Base-by-base conservation (phyloP, 2,888 invertebrate species). In the Notodonta ziczac region DNA sequence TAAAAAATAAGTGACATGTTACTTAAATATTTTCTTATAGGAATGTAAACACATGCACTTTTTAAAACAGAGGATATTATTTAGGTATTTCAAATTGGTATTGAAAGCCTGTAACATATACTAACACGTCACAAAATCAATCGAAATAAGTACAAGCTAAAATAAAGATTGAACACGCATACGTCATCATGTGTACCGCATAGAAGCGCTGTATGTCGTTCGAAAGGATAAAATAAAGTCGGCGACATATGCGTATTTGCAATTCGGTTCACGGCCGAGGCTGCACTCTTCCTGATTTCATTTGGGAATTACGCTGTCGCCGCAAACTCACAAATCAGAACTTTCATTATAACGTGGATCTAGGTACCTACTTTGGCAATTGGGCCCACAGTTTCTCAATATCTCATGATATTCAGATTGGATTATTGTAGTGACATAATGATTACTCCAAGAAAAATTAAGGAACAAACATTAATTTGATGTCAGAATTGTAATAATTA, bases 211-310 rank as follows among this genome's bases (percentile, higher is more conserved):
- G 52, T 56, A 61, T 62, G 62, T 60, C 52, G 56, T 60, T 42
- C 52, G 72, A 69, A 74, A 73, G 76, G 69, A 73, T 77, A 74
- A 84, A 83, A 88, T 91, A 90, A 89, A 90, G 83, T 85, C 80
- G 78, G 80, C 80, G 84, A 90, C 88, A 78, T 89, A 91, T 85
- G 88, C 87, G 88, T 89, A 90, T 88, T 91, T 90, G 89, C 87
- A 80, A 91, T 91, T 89, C 91, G 86, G 87, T 83, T 83, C 90
- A 88, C 90, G 89, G 78, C 67, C 74, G 73, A 71, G 75, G 77
- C 82, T 88, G 92, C 91, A 93, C 92, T 92, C 89, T 87, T 90
- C 85, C 80, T 93, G 93, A 93, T 93, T 93, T 91, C 93, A 92
- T 91, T 87, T 89, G 93, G 93, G 93, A 93, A 92, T 91, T 86